Evolutionary conservation across 2,797 vertebrate genomes (phyloP).

Genomic region (Orestias chungarensis): DNA sequence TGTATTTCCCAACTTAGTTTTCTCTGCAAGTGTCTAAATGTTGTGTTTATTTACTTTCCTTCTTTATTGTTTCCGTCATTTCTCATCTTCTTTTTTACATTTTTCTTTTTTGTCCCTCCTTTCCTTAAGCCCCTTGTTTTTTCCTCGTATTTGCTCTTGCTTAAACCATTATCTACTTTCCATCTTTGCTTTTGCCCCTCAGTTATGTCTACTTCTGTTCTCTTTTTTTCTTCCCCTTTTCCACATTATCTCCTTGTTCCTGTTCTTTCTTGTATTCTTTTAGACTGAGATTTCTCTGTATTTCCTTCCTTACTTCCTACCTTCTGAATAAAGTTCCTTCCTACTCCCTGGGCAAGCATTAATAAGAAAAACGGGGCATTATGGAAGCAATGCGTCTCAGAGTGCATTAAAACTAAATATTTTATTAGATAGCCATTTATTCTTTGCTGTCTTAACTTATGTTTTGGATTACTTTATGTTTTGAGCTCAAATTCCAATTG

Average conservation of each 20-base stretch:
- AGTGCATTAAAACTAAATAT: not conserved
- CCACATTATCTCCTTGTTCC: too few relatives aligned
- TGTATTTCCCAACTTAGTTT: not conserved
- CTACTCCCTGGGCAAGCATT: too few relatives aligned
- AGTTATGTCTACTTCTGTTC: not conserved
- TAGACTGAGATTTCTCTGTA: too few relatives aligned
- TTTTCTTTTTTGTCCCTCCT: not conserved
- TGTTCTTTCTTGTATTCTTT: too few relatives aligned
- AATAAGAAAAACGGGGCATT: too few relatives aligned
- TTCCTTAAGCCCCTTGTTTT: not conserved
- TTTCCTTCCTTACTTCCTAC: too few relatives aligned
- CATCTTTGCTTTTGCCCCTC: not conserved
- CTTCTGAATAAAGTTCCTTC: too few relatives aligned
- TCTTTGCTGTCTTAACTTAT: not conserved
- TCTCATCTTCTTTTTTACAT: too few relatives aligned
- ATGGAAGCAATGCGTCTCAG: not conserved
- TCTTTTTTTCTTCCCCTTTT: not conserved
- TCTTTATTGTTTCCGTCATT: not conserved
- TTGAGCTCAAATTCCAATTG: not conserved
- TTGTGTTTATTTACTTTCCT: not conserved
- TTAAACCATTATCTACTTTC: too few relatives aligned
- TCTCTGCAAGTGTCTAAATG: too few relatives aligned
- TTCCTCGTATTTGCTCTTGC: not conserved
- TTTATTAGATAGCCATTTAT: not conserved
- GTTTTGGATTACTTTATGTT: not conserved